These are phyloP conservation scores for Frankliniella intonsa DNA, from an alignment of 2,888 invertebrate genomes.

Conservation along the genomic window DNA sequence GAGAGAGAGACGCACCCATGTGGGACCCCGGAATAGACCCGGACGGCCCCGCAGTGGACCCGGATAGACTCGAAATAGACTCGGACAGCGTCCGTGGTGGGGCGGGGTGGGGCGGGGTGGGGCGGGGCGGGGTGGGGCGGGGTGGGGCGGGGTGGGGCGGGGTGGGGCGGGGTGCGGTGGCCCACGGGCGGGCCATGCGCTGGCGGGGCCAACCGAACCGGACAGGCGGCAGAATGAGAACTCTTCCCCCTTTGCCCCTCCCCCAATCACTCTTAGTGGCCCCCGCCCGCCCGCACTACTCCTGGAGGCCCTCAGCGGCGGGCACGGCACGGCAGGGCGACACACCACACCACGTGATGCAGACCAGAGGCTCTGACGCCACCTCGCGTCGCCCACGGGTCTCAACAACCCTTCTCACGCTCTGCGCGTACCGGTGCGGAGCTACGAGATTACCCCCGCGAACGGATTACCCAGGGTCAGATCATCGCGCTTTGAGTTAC, in stretches of 20 bases:
- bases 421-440: no score
- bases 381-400: not conserved
- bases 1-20: no score
- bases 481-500: no score
- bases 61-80: no score
- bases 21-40: no score
- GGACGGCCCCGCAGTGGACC: no score
- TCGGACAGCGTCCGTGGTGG: no score
- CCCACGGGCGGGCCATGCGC: not conserved
- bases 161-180: not conserved
- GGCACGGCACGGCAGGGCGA: not conserved
- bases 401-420: no score
- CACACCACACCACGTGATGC: not conserved
- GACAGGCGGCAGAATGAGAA: conserved; percentile 19
- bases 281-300: not conserved
- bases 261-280: not conserved
- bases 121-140: no score
- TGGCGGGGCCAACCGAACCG: conserved; percentile 1
- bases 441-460: no score
- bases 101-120: no score
- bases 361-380: not conserved
- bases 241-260: not conserved
- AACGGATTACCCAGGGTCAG: no score
- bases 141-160: not conserved
- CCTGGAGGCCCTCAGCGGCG: not conserved